These are phyloP conservation scores for Trachops cirrhosus DNA, from an alignment of 2,797 vertebrate genomes.

Conservation along the genomic window DNA sequence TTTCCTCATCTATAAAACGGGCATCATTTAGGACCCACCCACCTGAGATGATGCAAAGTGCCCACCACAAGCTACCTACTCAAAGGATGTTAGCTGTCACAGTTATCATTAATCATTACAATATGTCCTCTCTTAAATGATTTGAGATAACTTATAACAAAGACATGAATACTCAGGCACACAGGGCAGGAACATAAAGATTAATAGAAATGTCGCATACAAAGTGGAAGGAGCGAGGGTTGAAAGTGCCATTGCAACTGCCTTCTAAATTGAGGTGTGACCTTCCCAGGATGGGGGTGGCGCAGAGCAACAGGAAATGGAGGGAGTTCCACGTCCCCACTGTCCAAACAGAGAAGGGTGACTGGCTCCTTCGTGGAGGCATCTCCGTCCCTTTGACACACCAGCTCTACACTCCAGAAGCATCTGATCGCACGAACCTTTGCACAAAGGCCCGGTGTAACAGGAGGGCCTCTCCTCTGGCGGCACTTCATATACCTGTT, in stretches of 20 bases:
- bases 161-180: neutral
- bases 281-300: neutral
- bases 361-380: neutral
- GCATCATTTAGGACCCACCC: neutral
- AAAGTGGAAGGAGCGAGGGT: neutral
- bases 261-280: neutral
- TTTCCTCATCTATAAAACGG: constrained; percentile 4
- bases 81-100: neutral
- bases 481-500: neutral
- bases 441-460: neutral
- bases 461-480: neutral
- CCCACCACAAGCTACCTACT: neutral
- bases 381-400: rapidly evolving
- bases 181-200: neutral
- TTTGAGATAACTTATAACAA: neutral
- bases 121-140: neutral
- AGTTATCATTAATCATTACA: neutral
- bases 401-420: neutral
- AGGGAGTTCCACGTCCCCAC: neutral
- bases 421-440: neutral
- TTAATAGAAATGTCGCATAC: neutral
- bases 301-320: neutral
- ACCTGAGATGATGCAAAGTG: neutral
- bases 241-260: neutral
- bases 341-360: neutral